phyloP scores from a whole-genome alignment of 2,797 vertebrate genomes.

The Sebastes diaconus region DNA sequence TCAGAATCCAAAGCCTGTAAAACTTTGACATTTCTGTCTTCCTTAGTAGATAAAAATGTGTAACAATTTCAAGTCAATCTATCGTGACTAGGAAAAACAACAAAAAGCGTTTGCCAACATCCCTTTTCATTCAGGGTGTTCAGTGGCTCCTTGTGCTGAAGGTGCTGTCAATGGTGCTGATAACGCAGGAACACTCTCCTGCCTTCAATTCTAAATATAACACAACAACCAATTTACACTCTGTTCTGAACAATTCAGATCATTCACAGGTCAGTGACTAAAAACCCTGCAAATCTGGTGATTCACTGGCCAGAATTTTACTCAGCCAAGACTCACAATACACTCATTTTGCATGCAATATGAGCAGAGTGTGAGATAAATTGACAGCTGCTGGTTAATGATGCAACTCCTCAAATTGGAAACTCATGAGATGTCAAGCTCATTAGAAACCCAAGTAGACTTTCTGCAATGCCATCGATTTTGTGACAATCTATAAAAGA shows the following conservation, averaged over 20 bases:
- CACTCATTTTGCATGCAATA: background rate
- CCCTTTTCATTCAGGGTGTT: background rate
- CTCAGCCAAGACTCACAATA: background rate
- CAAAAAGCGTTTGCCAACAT: too few relatives aligned
- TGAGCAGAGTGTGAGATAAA: background rate
- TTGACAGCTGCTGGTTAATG: background rate
- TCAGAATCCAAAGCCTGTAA: background rate
- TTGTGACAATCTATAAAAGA: background rate
- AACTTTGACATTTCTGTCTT: background rate
- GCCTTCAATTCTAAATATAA: background rate
- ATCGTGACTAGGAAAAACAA: too few relatives aligned
- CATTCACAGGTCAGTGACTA: conserved; percentile 1
- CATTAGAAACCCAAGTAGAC: background rate
- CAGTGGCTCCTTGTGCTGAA: background rate
- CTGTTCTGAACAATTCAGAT: background rate
- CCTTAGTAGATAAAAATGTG: background rate
- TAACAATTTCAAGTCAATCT: too few relatives aligned
- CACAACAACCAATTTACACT: background rate
- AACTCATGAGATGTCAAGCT: background rate
- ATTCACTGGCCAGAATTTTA: background rate
- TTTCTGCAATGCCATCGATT: background rate
- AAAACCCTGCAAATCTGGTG: background rate
- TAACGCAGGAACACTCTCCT: background rate
- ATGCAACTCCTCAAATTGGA: background rate
- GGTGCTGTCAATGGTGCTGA: conserved; percentile 14